Conservation (phyloP, 64 coral and sea anemone species). For the Montipora cactus region DNA sequence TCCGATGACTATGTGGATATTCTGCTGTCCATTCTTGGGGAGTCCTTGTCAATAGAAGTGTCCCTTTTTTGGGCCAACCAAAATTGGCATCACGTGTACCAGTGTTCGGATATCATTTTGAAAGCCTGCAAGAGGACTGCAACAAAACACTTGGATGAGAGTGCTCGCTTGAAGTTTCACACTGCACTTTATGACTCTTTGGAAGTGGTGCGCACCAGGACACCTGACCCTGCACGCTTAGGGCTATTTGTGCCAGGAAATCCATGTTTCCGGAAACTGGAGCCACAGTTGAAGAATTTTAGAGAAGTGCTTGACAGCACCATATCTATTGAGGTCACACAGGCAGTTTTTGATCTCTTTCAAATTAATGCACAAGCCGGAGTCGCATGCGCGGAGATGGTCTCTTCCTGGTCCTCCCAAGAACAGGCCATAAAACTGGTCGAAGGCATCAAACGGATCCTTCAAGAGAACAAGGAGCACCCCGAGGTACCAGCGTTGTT, state of each 20-base stretch:
- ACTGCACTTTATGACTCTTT: not conserved
- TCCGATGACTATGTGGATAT: not conserved
- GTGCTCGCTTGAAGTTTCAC: not conserved
- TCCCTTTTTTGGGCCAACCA: not conserved
- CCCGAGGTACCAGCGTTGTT: not conserved
- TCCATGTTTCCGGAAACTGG: not conserved
- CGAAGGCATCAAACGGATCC: not conserved
- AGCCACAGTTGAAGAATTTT: not conserved
- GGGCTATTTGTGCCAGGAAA: fast-evolving
- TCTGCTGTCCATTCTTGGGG: not conserved
- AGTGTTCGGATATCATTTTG: constrained; percentile 25
- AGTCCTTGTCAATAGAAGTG: constrained; percentile 1
- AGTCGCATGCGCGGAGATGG: not conserved
- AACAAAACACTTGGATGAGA: not conserved
- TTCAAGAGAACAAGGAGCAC: not conserved
- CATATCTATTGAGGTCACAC: not conserved
- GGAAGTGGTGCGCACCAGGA: not conserved
- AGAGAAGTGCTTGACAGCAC: not conserved
- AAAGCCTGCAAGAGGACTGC: not conserved
- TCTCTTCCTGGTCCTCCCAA: not conserved
- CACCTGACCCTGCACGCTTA: not conserved
- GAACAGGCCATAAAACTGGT: not conserved
- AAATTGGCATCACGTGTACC: not conserved
- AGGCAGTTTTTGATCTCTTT: not conserved
- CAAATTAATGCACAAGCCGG: not conserved